Evolutionary conservation across 2,888 invertebrate species (phyloP).

Genomic region (Drosophila nr. perissopoda): DNA sequence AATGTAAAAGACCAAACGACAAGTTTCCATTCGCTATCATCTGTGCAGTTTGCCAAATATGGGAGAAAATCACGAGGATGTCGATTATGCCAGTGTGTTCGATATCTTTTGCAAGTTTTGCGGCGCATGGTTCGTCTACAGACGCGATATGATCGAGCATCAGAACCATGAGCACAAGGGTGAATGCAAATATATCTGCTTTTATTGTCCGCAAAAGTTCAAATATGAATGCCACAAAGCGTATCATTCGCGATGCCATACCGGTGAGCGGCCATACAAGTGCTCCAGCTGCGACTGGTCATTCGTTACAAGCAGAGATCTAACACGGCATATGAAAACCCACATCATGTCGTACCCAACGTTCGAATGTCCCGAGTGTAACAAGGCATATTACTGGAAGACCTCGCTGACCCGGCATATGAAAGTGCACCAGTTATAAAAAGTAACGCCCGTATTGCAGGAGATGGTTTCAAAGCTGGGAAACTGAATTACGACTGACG

Average conservation of each 20-base stretch:
- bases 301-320: not conserved
- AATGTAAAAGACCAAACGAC: no score
- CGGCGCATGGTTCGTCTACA: not conserved
- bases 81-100: not conserved
- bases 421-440: no score
- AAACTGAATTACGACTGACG: not conserved
- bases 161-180: not conserved
- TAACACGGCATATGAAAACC: not conserved
- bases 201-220: not conserved
- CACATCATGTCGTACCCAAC: not conserved
- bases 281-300: fast-evolving
- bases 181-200: not conserved
- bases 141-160: not conserved
- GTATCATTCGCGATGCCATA: fast-evolving
- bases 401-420: fast-evolving
- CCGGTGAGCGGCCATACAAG: not conserved
- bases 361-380: not conserved
- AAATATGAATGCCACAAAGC: not conserved
- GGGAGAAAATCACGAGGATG: not conserved
- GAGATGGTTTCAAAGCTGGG: no score
- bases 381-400: not conserved
- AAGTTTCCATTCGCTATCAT: not conserved
- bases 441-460: no score
- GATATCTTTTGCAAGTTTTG: not conserved
- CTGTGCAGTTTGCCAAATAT: not conserved